Base-by-base conservation (phyloP, 2,113 vertebrate species). In the Ceuthmochares aereus region DNA sequence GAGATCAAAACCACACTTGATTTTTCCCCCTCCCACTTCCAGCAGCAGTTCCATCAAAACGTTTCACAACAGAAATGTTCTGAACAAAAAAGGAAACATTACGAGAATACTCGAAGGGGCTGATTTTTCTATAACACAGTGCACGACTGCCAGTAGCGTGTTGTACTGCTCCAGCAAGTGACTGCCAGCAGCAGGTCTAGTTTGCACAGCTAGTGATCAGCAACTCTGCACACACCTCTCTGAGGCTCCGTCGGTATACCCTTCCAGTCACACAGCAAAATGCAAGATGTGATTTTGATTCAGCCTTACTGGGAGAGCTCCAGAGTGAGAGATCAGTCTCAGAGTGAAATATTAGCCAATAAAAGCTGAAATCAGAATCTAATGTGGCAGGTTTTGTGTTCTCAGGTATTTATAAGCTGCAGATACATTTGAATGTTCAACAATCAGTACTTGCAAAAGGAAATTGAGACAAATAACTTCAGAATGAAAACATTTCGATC, bases 1-100 rank as follows among this genome's bases (percentile, higher is more conserved):
- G 80, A 92, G 92, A 94, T 94, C 90, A 95, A 93, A 97, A 93
- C 85, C 59, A 23, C 70, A 95, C 63, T 79, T 93, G 79, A 92
- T 67, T 86, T 89, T 58, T 8, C 32, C 37, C 30, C 32, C 18
- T 90, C 42, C 42, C 37, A 43, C 56, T 67, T 90, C 72, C 93
- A 90, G 84, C 29, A 75, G 75, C 3, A 1, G 42, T 88, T 92
- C 34, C 34, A 14, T 91, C 55, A 47, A 86, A 93, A 90, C 1
- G 4, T 67, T 95, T 91, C 75, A 88, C 63, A 73, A 77, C 51
- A 83, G 51, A 94, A 75, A 51, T 25, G 21, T 25, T 80, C 78
- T 67, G 52, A 90, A 76, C 34, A 94, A 69, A 91, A 93, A 76
- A 76, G 21, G 49, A 90, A 89, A 67, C 14, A 67, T 77, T 70